Percentiles rank a stretch among this genome's conserved stretches.
These are phyloP conservation scores for Trichacis sp. DNA, from an alignment of 2,888 invertebrate species.

Conservation along the genomic window DNA sequence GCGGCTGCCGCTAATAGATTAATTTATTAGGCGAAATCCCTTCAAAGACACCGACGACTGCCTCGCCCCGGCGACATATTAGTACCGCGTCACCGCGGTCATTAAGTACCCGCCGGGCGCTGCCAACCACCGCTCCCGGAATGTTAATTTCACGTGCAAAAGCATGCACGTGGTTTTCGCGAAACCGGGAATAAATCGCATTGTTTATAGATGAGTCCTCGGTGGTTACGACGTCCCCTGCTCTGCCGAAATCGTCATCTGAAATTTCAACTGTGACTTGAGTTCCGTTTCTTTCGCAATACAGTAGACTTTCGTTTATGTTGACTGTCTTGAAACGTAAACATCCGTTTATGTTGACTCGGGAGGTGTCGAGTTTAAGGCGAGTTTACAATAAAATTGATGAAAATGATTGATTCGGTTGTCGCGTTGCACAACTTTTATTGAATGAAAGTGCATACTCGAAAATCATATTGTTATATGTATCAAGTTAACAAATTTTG, in stretches of 20 bases:
- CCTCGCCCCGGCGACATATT: constrained; percentile 58
- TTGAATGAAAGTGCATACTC: too few relatives aligned
- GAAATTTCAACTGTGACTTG: background rate
- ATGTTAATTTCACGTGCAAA: constrained; percentile 47
- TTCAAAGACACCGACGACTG: constrained; percentile 62
- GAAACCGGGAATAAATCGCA: constrained; percentile 22
- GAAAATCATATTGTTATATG: too few relatives aligned
- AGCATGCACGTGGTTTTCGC: constrained; percentile 23
- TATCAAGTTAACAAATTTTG: too few relatives aligned
- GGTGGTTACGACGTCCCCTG: too few relatives aligned
- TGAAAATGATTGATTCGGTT: too few relatives aligned
- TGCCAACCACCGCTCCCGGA: constrained; percentile 52
- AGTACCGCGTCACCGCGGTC: constrained; percentile 63
- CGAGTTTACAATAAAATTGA: too few relatives aligned
- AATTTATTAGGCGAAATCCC: constrained; percentile 65
- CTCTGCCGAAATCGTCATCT: background rate
- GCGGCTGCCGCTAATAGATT: constrained; percentile 64
- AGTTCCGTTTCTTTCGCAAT: background rate
- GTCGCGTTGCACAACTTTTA: too few relatives aligned
- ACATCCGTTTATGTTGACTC: too few relatives aligned
- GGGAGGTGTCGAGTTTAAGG: too few relatives aligned
- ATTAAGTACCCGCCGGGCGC: constrained; percentile 52
- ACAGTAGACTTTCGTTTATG: too few relatives aligned
- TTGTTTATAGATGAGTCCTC: constrained; percentile 20
- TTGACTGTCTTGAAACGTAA: too few relatives aligned